A percentile compares a stretch with the other conserved stretches of the same genome.
phyloP scores from a whole-genome alignment of 2,888 invertebrate species.

The Rhodophaea formosa region DNA sequence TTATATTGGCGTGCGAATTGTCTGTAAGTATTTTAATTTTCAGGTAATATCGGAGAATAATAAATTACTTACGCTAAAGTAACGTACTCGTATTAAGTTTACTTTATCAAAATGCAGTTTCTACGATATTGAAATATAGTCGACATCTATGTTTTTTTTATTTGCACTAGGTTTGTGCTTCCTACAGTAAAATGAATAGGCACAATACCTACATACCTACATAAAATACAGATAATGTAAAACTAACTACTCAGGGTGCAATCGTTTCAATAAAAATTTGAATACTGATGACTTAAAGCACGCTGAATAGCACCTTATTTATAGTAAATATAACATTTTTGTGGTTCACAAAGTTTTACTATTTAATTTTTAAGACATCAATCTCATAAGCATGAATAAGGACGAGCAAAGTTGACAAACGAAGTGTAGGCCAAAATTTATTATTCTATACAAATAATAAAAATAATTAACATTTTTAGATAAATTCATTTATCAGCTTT shows the following conservation, averaged over 20 bases:
- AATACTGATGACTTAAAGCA: not conserved
- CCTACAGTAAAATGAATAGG: not conserved
- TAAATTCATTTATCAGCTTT: constrained; percentile 18
- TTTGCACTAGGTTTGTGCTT: constrained; percentile 1
- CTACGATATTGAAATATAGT: not conserved
- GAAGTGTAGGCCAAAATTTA: not conserved
- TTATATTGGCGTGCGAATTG: constrained; percentile 1
- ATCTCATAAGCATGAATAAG: not conserved
- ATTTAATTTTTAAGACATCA: not conserved
- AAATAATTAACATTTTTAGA: not conserved
- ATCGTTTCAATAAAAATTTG: not conserved
- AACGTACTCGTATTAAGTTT: not conserved
- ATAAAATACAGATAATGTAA: not conserved
- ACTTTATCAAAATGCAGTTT: not conserved
- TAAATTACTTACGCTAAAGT: not conserved
- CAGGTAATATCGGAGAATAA: not conserved
- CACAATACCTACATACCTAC: not conserved
- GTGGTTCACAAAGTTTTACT: not conserved
- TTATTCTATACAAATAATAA: not conserved
- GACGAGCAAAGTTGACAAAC: not conserved
- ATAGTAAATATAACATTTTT: not conserved
- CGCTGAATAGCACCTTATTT: not conserved
- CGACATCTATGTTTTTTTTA: not conserved
- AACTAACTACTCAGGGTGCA: not conserved
- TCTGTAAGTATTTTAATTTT: not conserved